A percentile compares a stretch with the other conserved stretches of the same genome.
Conservation (phyloP, 2,113 vertebrate genomes). For the Glareola pratincola region DNA sequence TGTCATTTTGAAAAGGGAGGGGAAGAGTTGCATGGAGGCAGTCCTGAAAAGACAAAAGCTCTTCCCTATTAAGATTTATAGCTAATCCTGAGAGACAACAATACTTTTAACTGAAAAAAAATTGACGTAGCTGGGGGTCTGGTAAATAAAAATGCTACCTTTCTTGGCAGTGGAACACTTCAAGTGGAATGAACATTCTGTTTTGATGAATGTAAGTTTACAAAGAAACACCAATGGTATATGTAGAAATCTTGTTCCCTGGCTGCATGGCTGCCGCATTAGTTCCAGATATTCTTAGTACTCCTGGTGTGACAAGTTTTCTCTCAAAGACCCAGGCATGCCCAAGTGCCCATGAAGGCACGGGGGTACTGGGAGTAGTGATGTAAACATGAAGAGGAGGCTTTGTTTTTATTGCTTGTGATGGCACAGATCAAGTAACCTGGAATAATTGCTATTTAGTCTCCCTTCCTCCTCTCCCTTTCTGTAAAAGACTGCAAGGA, state of each 20-base stretch:
- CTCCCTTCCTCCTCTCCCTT: background rate
- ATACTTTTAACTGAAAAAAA: background rate
- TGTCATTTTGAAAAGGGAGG: background rate
- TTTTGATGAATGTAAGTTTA: background rate
- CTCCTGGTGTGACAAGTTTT: background rate
- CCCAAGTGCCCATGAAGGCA: background rate
- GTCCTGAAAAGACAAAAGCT: background rate
- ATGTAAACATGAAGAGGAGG: background rate
- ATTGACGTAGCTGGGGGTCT: background rate
- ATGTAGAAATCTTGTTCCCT: background rate
- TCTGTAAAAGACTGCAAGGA: background rate
- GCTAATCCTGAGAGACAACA: background rate
- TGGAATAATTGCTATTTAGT: background rate
- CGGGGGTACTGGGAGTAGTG: background rate
- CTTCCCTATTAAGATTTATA: background rate
- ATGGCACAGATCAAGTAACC: background rate
- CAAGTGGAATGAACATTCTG: background rate
- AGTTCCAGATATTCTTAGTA: background rate
- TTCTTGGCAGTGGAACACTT: background rate
- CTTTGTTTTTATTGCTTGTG: background rate
- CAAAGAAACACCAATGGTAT: background rate
- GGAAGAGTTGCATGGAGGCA: background rate
- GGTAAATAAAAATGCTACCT: background rate
- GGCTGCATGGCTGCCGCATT: background rate
- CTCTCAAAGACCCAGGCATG: background rate